phyloP scores from a whole-genome alignment of 2,797 vertebrate genomes.

The Hyperoplus immaculatus region DNA sequence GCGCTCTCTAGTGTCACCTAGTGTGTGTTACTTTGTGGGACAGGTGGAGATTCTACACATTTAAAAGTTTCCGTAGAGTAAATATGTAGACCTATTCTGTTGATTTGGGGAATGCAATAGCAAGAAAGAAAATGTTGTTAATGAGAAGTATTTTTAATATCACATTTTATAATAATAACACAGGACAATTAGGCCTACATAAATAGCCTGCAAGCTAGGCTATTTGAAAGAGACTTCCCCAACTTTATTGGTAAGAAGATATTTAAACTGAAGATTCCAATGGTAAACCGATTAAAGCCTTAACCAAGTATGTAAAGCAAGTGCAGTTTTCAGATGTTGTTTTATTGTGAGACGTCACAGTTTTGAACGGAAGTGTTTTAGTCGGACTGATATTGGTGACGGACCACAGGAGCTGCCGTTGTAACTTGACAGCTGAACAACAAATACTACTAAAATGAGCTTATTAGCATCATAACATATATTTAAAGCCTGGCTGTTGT shows the following conservation, averaged over 20 bases:
- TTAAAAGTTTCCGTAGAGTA: neutral
- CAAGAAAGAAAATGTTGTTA: too few relatives aligned
- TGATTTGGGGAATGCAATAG: too few relatives aligned
- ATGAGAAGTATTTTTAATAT: too few relatives aligned
- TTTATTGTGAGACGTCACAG: slow-evolving; percentile 39
- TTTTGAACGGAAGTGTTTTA: slow-evolving; percentile 61
- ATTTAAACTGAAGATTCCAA: too few relatives aligned
- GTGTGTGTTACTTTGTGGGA: neutral
- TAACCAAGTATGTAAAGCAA: neutral
- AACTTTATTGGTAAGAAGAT: too few relatives aligned
- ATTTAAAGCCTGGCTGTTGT: neutral
- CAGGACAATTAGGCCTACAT: too few relatives aligned
- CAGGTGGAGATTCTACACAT: neutral
- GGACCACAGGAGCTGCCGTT: neutral
- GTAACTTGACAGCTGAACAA: slow-evolving; percentile 48
- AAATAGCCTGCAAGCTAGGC: too few relatives aligned
- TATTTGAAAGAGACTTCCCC: too few relatives aligned
- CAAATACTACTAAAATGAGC: slow-evolving; percentile 52
- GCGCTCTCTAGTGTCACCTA: slow-evolving; percentile 28
- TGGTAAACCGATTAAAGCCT: neutral
- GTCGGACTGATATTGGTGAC: slow-evolving; percentile 48
- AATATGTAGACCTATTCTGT: neutral
- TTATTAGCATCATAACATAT: neutral
- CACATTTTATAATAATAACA: too few relatives aligned
- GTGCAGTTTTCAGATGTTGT: fast-evolving